Evolutionary conservation across 2,888 invertebrate genomes (phyloP), one percentile per base, ranked within the genome.

Genomic region (Habroteleia sp.): DNA sequence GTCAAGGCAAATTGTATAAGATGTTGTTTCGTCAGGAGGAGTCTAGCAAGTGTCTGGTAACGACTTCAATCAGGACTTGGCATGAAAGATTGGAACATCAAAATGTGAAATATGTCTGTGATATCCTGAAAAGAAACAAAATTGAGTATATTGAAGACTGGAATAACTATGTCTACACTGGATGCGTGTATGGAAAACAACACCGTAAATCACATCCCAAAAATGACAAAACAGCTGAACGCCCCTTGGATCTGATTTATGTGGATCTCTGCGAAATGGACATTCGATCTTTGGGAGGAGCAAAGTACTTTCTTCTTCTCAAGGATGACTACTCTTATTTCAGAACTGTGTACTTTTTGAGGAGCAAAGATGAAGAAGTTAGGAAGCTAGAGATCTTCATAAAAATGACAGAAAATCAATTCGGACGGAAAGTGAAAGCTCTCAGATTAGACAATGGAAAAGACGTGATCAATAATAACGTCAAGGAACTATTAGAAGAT

Each of bases 241-340:
- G 4, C 2, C 7, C n/a, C 1, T 8, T 31, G 10, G 31, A 31
- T n/a, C 10, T 31, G 2, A 4, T 31, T 31, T 10, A 31, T 8
- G 31, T 31, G 1, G 31, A 31, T 31, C n/a, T 31, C 2, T 31
- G 31, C 4, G 31, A 31, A n/a, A 31, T 31, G 31, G n/a, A 31
- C 10, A 31, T 31, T 2, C 2, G 4, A 2, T 31, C 31, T 10
- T n/a, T 31, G 2, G 31, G 31, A 31, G 31, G 31, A 31, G 31
- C 31, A 2, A 31, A 31, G 10, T 31, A 31, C 10, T 31, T 31
- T 10, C 10, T 31, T 3, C 10, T 31, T 3, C 10, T 31, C n/a
- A 31, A 31, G 10, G 31, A 31, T 10, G 31, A 31, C 10, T 31
- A 31, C 4, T 31, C 31, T 31, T 10, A 31, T 4, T 31, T 3